phyloP scores from a whole-genome alignment of 2,113 vertebrate genomes.

The Mixornis gularis region DNA sequence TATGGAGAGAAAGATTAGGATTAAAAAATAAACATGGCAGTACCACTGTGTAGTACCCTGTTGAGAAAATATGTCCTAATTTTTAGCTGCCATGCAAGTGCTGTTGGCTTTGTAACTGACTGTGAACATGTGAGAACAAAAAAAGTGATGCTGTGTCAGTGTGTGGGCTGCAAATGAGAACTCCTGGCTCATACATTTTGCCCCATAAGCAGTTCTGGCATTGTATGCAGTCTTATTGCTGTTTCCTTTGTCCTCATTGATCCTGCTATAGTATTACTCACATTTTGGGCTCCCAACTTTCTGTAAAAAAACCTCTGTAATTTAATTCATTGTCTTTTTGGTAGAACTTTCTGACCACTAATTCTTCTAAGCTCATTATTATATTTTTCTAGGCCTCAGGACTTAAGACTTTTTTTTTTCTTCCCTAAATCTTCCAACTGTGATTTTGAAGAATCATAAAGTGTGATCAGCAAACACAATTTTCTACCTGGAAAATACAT shows the following conservation, averaged over 20 bases:
- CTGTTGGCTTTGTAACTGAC: conserved; percentile 36
- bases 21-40: not conserved
- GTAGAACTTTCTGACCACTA: conserved; percentile 15
- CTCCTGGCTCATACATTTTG: conserved; percentile 54
- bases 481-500: not conserved
- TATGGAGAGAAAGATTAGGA: not conserved
- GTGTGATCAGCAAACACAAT: not conserved
- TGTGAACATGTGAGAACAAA: conserved; percentile 56
- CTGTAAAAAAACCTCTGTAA: not conserved
- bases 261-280: conserved; percentile 45
- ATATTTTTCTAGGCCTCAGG: not conserved
- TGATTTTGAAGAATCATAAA: not conserved
- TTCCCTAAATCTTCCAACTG: not conserved
- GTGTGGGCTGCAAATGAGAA: conserved; percentile 56
- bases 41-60: not conserved
- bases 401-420: not conserved
- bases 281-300: conserved; percentile 25
- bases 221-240: conserved; percentile 57
- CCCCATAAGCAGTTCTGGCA: conserved; percentile 57
- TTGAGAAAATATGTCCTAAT: not conserved
- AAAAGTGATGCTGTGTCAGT: conserved; percentile 60
- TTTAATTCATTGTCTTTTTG: conserved; percentile 12
- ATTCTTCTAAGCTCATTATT: not conserved
- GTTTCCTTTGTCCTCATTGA: conserved; percentile 53
- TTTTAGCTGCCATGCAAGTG: conserved; percentile 17